Base-by-base conservation (phyloP, 2,113 vertebrate genomes). In the Pica pica region DNA sequence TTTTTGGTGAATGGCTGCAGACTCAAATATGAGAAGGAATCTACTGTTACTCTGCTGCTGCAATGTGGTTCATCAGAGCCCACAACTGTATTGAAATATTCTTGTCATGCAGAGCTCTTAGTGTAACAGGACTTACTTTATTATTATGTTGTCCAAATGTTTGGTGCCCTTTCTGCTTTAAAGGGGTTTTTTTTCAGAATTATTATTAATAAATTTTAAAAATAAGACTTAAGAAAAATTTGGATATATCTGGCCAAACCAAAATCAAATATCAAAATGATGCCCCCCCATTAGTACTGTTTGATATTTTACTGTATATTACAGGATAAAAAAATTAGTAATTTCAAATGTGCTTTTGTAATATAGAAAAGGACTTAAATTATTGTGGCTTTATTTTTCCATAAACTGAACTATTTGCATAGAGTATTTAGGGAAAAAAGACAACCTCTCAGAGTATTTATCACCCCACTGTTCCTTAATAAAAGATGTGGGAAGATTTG, bases 211-310 rank as follows among this genome's bases (percentile, higher is more conserved):
- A 61, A 24, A 12, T 70, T 35, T n/a, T 76, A 47, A 90, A 71
- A 93, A 90, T 37, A 77, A 63, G 33, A 57, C 2, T 63, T 57
- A 9, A 59, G 21, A 42, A 44, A 83, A 82, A 56, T 23, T 76
- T 56, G n/a, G 10, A 47, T 78, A 33, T 17, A 52, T 28, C 10
- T 79, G 22, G 11, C 2, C 3, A 64, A 88, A 33, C 2, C 7
- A 53, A 68, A 88, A 27, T 1, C 8, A 53, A 56, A 52, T 56
- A 6, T n/a, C 41, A 46, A 80, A 61, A 50, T 8, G 1, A 28
- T 37, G 1, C 3, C 1, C 1, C 1, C 2, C 1, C 2, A 42
- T 59, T 9, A 75, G 33, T 78, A 24, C 2, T 23, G 2, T 65
- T 70, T 82, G 11, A 37, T 78, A 44, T 60, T 37, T 77, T 64